A percentile compares a stretch with the other conserved stretches of the same genome.
phyloP scores from a whole-genome alignment of 2,888 invertebrate species.

The Carterocephalus palaemon region DNA sequence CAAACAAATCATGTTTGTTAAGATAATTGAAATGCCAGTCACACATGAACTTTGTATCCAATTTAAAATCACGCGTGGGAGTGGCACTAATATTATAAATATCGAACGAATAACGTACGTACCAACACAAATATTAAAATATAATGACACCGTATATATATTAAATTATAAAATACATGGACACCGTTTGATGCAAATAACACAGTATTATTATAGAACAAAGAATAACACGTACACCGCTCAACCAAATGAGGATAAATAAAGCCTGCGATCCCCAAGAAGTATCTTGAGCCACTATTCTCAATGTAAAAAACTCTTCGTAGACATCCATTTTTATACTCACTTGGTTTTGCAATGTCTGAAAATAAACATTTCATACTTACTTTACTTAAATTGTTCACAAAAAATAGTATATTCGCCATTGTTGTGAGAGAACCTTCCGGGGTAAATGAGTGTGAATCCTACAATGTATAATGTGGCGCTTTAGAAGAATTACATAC shows the following conservation, averaged over 20 bases:
- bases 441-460: constrained; percentile 38
- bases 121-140: constrained; percentile 57
- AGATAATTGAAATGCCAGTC: constrained; percentile 33
- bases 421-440: constrained; percentile 42
- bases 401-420: constrained; percentile 9
- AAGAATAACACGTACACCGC: constrained; percentile 44
- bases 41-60: constrained; percentile 39
- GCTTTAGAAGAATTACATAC: constrained; percentile 19
- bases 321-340: background rate
- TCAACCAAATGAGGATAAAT: constrained; percentile 28
- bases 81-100: constrained; percentile 36
- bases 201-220: constrained; percentile 60
- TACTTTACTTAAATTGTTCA: background rate
- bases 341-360: constrained; percentile 10
- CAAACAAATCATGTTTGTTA: constrained; percentile 40
- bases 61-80: constrained; percentile 38
- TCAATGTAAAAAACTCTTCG: too few relatives aligned
- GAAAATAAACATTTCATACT: background rate
- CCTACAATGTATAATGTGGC: constrained; percentile 11
- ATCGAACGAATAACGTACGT: constrained; percentile 34
- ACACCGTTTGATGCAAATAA: constrained; percentile 58
- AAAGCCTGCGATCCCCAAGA: background rate
- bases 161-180: constrained; percentile 62
- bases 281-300: too few relatives aligned
- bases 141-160: too few relatives aligned